A percentile compares a stretch with the other conserved stretches of the same genome.
phyloP scores from a whole-genome alignment of 2,797 vertebrate genomes.

The Rhynchotus rufescens region DNA sequence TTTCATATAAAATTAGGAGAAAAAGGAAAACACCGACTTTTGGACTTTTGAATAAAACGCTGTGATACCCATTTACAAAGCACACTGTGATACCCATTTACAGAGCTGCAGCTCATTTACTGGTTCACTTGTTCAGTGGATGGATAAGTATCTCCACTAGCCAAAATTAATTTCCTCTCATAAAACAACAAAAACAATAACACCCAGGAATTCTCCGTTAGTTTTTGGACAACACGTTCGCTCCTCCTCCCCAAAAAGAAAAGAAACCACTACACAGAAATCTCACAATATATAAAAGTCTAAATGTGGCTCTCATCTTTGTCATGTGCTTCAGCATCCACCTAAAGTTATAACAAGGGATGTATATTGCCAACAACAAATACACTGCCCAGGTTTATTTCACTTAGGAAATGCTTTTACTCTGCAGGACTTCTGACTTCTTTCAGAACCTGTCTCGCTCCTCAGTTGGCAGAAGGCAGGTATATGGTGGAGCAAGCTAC shows the following conservation, averaged over 20 bases:
- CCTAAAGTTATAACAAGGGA: not conserved
- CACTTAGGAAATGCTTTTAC: not conserved
- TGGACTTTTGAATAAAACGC: not conserved
- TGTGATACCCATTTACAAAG: not conserved
- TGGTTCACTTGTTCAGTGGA: not conserved
- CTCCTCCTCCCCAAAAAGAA: too few relatives aligned
- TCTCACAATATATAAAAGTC: not conserved
- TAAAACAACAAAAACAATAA: not conserved
- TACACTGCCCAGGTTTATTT: not conserved
- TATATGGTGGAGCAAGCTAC: not conserved
- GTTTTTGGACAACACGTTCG: not conserved
- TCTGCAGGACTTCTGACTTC: not conserved
- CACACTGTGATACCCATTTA: not conserved
- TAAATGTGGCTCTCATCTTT: not conserved
- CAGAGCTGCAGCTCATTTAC: not conserved
- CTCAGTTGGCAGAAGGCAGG: not conserved
- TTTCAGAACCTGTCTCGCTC: not conserved
- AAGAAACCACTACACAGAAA: not conserved
- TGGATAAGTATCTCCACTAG: not conserved
- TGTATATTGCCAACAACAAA: not conserved
- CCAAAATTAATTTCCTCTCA: not conserved
- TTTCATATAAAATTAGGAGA: not conserved
- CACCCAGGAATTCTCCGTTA: not conserved
- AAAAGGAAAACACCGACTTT: not conserved
- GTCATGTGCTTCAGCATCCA: not conserved